Evolutionary conservation across 2,797 vertebrate species (phyloP).

Genomic region (Limosa lapponica): DNA sequence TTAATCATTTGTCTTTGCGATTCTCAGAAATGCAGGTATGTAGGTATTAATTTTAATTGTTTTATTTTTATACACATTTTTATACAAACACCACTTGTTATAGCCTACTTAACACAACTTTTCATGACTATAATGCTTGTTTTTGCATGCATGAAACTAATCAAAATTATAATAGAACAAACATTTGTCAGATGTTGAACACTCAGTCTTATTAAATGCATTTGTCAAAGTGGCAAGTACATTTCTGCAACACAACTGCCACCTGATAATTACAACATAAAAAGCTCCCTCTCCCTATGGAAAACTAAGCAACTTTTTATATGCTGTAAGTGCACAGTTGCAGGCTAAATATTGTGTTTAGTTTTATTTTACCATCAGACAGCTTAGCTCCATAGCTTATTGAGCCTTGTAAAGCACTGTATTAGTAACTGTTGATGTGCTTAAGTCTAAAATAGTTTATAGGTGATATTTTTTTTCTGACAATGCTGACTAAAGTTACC

Average conservation of each 20-base stretch:
- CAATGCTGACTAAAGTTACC: slow-evolving; percentile 20
- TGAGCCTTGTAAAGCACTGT: slow-evolving; percentile 52
- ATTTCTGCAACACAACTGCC: slow-evolving; percentile 1
- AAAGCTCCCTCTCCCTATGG: background rate
- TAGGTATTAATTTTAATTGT: background rate
- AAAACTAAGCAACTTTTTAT: slow-evolving; percentile 9
- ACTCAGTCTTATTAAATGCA: background rate
- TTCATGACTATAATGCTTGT: background rate
- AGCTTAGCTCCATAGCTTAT: slow-evolving; percentile 47
- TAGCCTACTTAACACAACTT: background rate
- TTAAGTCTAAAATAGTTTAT: slow-evolving; percentile 49
- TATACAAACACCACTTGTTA: background rate
- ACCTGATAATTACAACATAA: background rate
- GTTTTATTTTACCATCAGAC: slow-evolving; percentile 60
- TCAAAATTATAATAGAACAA: background rate
- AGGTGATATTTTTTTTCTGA: slow-evolving; percentile 9
- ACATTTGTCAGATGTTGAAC: background rate
- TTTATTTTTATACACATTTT: background rate
- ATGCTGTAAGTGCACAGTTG: background rate
- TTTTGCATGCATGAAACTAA: background rate
- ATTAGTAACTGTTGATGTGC: background rate
- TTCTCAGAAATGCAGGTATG: background rate
- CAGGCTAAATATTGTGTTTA: slow-evolving; percentile 19
- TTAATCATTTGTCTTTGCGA: background rate
- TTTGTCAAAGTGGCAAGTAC: background rate